Evolutionary conservation across 2,797 vertebrate species (phyloP).

Genomic region (Pseudochaenichthys georgianus): DNA sequence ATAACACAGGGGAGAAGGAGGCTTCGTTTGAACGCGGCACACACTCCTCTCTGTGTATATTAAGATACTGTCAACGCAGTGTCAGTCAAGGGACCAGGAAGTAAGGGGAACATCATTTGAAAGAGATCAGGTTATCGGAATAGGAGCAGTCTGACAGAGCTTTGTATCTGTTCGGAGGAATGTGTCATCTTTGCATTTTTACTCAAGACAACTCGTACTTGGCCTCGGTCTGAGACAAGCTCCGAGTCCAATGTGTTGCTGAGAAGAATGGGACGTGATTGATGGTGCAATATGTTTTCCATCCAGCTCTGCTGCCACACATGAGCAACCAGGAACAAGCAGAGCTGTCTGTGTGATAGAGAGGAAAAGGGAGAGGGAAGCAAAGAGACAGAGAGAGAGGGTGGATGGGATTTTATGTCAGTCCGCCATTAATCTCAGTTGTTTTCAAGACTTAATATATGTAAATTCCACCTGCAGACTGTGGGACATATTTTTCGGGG

Average conservation of each 20-base stretch:
- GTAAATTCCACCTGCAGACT: conserved; percentile 79
- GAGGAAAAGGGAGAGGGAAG: conserved; percentile 34
- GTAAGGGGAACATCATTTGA: conserved; percentile 47
- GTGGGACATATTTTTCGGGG: conserved; percentile 66
- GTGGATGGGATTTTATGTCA: conserved; percentile 55
- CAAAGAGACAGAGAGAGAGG: conserved; percentile 24
- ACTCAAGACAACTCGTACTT: conserved; percentile 36
- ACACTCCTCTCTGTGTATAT: conserved; percentile 48
- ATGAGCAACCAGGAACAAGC: conserved; percentile 76
- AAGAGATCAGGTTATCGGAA: conserved; percentile 53
- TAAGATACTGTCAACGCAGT: conserved; percentile 71
- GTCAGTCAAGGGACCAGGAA: conserved; percentile 57
- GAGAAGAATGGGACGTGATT: conserved; percentile 77
- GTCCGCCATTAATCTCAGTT: conserved; percentile 66
- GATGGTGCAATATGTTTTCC: conserved; percentile 83
- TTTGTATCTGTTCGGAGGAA: conserved; percentile 27
- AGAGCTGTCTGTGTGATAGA: conserved; percentile 64
- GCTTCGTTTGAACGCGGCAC: conserved; percentile 65
- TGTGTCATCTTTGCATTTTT: conserved; percentile 68
- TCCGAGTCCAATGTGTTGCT: conserved; percentile 33
- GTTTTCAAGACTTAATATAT: conserved; percentile 74
- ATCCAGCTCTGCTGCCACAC: conserved; percentile 75
- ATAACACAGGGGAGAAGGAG: conserved; percentile 56
- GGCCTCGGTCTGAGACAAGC: conserved; percentile 45
- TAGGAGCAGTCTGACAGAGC: conserved; percentile 45